Evolutionary conservation across 2,113 vertebrate genomes (phyloP).

Genomic region (Entelurus aequoreus): DNA sequence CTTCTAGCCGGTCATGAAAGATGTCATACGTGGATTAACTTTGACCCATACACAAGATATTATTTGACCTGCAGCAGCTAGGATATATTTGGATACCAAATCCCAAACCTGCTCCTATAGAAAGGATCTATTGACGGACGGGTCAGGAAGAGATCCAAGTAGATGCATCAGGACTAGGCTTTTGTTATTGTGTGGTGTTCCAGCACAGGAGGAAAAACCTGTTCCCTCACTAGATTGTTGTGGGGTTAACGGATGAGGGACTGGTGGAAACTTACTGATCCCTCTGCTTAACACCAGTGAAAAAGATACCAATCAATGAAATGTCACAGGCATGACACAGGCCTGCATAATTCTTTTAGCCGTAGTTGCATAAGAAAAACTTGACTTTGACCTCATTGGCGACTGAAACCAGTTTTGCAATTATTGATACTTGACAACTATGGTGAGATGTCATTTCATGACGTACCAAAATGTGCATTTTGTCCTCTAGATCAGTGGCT

Average conservation of each 20-base stretch:
- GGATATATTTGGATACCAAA: constrained; percentile 32
- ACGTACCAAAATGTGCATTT: not conserved
- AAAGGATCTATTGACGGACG: constrained; percentile 14
- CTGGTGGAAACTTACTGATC: constrained; percentile 55
- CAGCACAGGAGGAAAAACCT: constrained; percentile 58
- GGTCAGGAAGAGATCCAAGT: constrained; percentile 16
- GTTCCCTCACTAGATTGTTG: constrained; percentile 54
- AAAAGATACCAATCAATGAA: constrained; percentile 59
- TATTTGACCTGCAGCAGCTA: constrained; percentile 3
- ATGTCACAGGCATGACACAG: constrained; percentile 40
- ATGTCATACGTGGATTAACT: constrained; percentile 28
- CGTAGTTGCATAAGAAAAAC: constrained; percentile 39
- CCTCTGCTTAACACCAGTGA: constrained; percentile 27
- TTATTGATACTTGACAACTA: constrained; percentile 27
- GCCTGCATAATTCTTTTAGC: constrained; percentile 48
- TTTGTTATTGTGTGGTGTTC: constrained; percentile 45
- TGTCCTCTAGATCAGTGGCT: not conserved
- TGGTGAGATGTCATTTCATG: not conserved
- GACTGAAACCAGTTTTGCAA: constrained; percentile 19
- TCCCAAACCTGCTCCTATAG: constrained; percentile 3
- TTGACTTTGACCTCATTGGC: constrained; percentile 16
- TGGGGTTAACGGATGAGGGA: constrained; percentile 44
- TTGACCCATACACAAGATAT: constrained; percentile 14
- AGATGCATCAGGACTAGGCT: constrained; percentile 16
- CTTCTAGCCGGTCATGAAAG: constrained; percentile 6